A percentile compares a stretch with the other conserved stretches of the same genome.
Conservation (phyloP, 2,888 invertebrate species). For the Lagria hirta region DNA sequence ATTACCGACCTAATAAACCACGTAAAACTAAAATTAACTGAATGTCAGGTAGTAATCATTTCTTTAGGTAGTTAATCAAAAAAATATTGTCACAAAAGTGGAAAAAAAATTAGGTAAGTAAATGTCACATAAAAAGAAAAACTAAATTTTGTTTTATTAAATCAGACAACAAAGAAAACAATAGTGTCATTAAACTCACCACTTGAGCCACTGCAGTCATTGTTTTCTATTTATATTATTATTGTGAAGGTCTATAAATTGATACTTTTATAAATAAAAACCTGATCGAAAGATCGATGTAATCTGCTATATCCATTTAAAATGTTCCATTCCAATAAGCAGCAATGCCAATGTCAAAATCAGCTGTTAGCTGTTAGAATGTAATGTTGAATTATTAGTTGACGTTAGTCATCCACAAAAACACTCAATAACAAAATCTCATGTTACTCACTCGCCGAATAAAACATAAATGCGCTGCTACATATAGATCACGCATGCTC, state of each 20-base stretch:
- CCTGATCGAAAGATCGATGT: slow-evolving; percentile 6
- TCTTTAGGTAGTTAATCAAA: background rate
- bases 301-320: slow-evolving; percentile 11
- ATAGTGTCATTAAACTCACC: slow-evolving; percentile 15
- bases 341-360: slow-evolving; percentile 28
- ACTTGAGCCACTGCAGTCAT: slow-evolving; percentile 23
- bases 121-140: slow-evolving; percentile 2
- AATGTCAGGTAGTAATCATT: background rate
- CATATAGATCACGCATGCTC: no score
- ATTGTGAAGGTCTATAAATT: slow-evolving; percentile 13
- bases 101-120: background rate
- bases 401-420: no score
- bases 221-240: slow-evolving; percentile 4
- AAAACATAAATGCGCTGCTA: no score
- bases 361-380: no score
- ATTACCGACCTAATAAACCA: slow-evolving; percentile 2
- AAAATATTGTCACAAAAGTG: background rate
- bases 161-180: slow-evolving; percentile 8
- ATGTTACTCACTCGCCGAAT: no score
- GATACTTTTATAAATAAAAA: slow-evolving; percentile 17
- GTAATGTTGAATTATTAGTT: no score
- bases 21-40: background rate
- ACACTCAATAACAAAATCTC: no score
- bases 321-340: slow-evolving; percentile 6
- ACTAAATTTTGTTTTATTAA: no score